Evolutionary conservation across 1,140 invertebrate species (phyloP).

Genomic region (Oryctes rhinoceros): DNA sequence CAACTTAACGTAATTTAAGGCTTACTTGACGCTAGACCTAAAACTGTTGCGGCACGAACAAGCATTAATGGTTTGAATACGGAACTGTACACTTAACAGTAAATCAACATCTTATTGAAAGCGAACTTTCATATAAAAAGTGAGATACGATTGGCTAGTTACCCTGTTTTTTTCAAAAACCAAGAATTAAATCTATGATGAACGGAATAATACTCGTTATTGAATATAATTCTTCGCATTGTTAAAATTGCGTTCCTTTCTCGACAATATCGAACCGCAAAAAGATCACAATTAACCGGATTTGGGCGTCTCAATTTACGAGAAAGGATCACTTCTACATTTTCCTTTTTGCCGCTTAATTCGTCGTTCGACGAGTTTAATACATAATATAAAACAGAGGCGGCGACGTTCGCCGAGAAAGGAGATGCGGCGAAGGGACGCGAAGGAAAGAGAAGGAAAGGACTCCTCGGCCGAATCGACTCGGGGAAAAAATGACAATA

Average conservation of each 20-base stretch:
- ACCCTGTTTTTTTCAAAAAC: too few species aligned
- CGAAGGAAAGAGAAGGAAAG: background rate
- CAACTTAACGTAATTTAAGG: too few species aligned
- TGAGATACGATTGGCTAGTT: too few species aligned
- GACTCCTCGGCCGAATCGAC: background rate
- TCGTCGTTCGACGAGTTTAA: constrained; percentile 14
- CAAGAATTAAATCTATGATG: too few species aligned
- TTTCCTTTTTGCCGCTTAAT: background rate
- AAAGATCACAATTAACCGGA: constrained; percentile 9
- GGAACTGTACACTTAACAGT: too few species aligned
- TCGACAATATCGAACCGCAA: background rate
- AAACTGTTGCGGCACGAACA: too few species aligned
- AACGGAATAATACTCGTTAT: too few species aligned
- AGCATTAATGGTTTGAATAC: too few species aligned
- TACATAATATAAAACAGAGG: background rate
- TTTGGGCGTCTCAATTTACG: constrained; percentile 5
- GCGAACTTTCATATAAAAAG: too few species aligned
- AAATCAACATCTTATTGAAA: too few species aligned
- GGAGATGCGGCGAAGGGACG: background rate
- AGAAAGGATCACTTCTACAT: background rate
- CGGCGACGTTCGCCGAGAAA: background rate
- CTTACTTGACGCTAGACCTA: too few species aligned
- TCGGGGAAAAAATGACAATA: constrained; percentile 10
- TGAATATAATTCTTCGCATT: too few species aligned
- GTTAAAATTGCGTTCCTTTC: background rate